Conservation (phyloP, 2,888 invertebrate genomes). For the Pristionchus fissidentatus region DNA sequence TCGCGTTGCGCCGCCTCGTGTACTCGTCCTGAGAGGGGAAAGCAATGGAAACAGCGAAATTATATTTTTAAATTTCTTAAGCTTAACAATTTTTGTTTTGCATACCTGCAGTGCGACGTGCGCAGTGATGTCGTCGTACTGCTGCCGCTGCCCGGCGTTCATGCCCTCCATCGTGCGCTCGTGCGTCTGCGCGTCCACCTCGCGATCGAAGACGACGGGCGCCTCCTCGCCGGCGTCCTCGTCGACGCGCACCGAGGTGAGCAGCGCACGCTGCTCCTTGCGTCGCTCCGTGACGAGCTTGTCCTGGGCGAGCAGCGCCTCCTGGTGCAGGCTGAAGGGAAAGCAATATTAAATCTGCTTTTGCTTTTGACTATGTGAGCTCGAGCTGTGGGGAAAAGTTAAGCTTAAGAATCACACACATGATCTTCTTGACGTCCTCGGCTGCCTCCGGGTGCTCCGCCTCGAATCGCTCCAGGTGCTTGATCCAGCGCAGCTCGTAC, state of each 20-base stretch:
- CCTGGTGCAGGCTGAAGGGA: background rate
- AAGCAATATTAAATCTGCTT: too few species aligned
- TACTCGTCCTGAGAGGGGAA: background rate
- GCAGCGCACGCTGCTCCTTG: background rate
- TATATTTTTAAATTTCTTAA: too few species aligned
- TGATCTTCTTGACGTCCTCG: background rate
- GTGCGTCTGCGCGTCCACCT: constrained; percentile 45
- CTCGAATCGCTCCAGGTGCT: background rate
- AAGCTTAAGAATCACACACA: background rate
- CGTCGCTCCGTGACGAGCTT: constrained; percentile 1
- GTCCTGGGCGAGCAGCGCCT: background rate
- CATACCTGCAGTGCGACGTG: constrained; percentile 3
- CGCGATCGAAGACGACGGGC: constrained; percentile 15
- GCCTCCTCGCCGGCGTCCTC: background rate
- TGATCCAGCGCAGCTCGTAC: background rate
- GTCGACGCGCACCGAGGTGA: background rate
- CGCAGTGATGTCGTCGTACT: constrained; percentile 38
- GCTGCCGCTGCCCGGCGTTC: constrained; percentile 46
- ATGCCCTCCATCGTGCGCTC: background rate
- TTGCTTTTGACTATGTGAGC: background rate
- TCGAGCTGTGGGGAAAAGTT: too few species aligned
- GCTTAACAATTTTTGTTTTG: background rate
- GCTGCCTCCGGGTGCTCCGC: background rate
- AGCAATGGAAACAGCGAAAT: too few species aligned
- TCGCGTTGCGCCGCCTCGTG: background rate